Evolutionary conservation across 2,797 vertebrate species (phyloP), one percentile per base, ranked within the genome.

Genomic region (Capromys pilorides): DNA sequence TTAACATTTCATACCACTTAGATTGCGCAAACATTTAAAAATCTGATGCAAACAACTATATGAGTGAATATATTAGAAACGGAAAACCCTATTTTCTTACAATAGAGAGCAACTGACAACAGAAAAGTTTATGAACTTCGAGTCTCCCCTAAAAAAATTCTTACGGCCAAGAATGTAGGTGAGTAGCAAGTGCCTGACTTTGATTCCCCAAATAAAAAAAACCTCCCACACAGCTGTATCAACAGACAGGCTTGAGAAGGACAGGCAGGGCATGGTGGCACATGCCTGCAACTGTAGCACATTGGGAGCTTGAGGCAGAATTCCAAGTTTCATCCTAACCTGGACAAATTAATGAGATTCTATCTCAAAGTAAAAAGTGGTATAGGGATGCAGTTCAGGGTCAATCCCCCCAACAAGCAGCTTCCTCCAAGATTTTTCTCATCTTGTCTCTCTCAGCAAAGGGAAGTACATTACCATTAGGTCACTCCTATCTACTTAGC

Each of bases 101-200:
- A 89, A 69, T 18, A 78, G 39, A 94, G 36, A 84, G 59, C 28
- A 83, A 79, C 2, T 71, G 62, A 64, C 14, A 90, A 86, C 4
- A 90, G 61, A 51, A 62, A 92, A 77, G 28, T 39, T 77, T 77
- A 93, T 88, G n/a, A 92, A 86, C 22, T 89, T 31, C 64, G 13
- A 82, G 61, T 93, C 18, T 75, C 73, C 39, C 54, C 54, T 39
- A 71, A 45, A 92, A 66, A 67, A 67, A 67, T 67, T 67, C 64
- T 62, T 22, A 24, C 59, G 21, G 19, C 57, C 21, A 21, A 6
- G 57, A 24, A 61, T 24, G 21, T 61, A 61, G 59, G 19, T 61
- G 59, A 21, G 6, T 21, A 61, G 61, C 61, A 62, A 28, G 61
- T 28, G 24, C 61, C 61, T 28, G 26, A 62, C 24, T 62, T 62